Percentiles rank a stretch among this genome's conserved stretches.
Evolutionary conservation across 1,140 invertebrate genomes (phyloP).

Genomic region (Halictus rubicundus): DNA sequence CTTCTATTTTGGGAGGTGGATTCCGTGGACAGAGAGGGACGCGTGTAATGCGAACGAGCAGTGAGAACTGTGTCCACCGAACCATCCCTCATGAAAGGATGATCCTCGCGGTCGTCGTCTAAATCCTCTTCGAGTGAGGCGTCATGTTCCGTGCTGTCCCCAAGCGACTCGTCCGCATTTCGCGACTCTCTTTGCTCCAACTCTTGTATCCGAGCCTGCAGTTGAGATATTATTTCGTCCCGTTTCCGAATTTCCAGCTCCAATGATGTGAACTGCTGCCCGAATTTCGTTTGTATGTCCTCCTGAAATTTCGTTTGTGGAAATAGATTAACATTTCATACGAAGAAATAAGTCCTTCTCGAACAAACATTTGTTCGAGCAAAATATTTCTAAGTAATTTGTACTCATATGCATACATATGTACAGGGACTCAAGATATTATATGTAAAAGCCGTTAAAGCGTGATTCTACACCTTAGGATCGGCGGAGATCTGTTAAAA

Average conservation of each 20-base stretch:
- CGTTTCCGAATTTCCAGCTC: constrained; percentile 88
- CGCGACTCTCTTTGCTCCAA: constrained; percentile 80
- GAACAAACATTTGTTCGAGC: no score
- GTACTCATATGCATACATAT: no score
- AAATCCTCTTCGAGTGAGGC: constrained; percentile 68
- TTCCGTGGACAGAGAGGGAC: constrained; percentile 73
- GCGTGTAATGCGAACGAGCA: constrained; percentile 64
- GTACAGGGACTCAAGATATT: no score
- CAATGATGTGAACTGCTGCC: constrained; percentile 85
- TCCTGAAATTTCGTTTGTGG: constrained; percentile 72
- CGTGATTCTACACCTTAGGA: no score
- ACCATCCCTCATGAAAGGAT: constrained; percentile 82
- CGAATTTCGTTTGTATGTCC: constrained; percentile 80
- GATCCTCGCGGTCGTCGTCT: constrained; percentile 77
- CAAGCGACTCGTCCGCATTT: constrained; percentile 38
- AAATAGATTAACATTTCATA: neutral
- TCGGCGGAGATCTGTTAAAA: no score
- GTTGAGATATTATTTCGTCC: constrained; percentile 88
- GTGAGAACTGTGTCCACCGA: constrained; percentile 82
- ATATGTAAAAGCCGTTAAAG: no score
- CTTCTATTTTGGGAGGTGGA: constrained; percentile 72
- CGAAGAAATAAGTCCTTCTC: no score
- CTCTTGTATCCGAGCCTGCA: constrained; percentile 87
- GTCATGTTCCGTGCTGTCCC: constrained; percentile 69
- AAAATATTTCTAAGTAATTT: no score